phyloP scores from a whole-genome alignment of 2,113 vertebrate genomes.

The Macrotis lagotis region DNA sequence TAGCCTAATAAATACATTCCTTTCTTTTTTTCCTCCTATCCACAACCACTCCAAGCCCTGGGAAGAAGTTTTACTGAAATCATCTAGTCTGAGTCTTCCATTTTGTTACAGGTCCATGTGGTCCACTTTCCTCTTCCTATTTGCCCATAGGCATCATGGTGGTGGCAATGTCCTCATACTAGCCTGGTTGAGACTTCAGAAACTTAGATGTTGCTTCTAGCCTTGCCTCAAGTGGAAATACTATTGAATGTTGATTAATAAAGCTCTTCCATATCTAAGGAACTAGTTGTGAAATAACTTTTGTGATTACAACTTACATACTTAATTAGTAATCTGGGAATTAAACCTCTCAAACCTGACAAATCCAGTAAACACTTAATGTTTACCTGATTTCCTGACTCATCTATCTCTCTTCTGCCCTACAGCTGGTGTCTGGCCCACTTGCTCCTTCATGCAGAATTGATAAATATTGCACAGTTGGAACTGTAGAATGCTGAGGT shows the following conservation, averaged over 20 bases:
- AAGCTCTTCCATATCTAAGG: slow-evolving; percentile 61
- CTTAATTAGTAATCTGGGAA: slow-evolving; percentile 67
- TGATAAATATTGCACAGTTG: slow-evolving; percentile 57
- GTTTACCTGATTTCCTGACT: slow-evolving; percentile 57
- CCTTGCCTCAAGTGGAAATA: not conserved
- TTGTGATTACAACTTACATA: slow-evolving; percentile 65
- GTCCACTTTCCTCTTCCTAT: not conserved
- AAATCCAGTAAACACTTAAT: slow-evolving; percentile 37
- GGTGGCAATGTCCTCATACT: too few species aligned
- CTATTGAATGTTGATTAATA: slow-evolving; percentile 14
- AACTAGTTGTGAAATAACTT: slow-evolving; percentile 65
- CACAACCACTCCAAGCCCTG: not conserved
- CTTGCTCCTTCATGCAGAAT: slow-evolving; percentile 51
- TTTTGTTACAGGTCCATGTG: not conserved
- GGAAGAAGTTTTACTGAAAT: not conserved
- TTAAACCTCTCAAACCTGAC: slow-evolving; percentile 60
- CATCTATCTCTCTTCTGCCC: slow-evolving; percentile 18
- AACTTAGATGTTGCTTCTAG: not conserved
- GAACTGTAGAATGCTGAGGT: slow-evolving; percentile 56
- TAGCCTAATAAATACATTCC: not conserved
- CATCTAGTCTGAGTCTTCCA: too few species aligned
- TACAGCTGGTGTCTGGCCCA: not conserved
- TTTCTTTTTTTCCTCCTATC: not conserved
- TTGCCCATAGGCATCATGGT: not conserved
- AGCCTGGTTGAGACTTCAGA: not conserved